Evolutionary conservation across 2,113 vertebrate genomes (phyloP).

Genomic region (Arothron firmamentum): DNA sequence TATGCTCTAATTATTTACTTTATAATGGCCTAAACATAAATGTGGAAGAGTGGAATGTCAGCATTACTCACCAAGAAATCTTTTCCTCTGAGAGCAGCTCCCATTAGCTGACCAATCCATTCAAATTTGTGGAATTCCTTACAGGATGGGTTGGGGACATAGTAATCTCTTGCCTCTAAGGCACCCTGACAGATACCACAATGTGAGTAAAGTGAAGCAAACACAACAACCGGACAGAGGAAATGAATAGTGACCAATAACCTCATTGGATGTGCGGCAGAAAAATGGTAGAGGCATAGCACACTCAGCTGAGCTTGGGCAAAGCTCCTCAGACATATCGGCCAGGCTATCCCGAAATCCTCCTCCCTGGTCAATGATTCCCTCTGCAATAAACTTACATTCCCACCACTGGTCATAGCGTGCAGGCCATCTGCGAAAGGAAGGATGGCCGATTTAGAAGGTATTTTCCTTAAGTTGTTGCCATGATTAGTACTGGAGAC

Average conservation of each 20-base stretch:
- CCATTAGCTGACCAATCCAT: slow-evolving; percentile 98
- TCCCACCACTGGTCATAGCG: slow-evolving; percentile 99
- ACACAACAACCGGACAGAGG: neutral
- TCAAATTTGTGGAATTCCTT: slow-evolving; percentile 91
- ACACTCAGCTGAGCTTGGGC: slow-evolving; percentile 91
- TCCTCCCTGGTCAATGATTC: slow-evolving; percentile 97
- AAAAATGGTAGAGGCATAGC: slow-evolving; percentile 93
- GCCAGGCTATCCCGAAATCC: slow-evolving; percentile 96
- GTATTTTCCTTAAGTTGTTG: neutral
- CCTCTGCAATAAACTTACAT: slow-evolving; percentile 97
- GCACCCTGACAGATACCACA: slow-evolving; percentile 76
- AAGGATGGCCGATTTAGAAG: neutral
- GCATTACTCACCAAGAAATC: slow-evolving; percentile 87
- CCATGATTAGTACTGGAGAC: neutral
- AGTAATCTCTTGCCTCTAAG: slow-evolving; percentile 93
- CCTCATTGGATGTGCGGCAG: slow-evolving; percentile 92
- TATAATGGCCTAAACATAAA: neutral
- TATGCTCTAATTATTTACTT: neutral
- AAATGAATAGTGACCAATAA: slow-evolving; percentile 35
- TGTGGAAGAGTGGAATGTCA: neutral
- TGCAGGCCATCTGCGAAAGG: slow-evolving; percentile 84
- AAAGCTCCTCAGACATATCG: slow-evolving; percentile 97
- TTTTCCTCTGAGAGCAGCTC: slow-evolving; percentile 92
- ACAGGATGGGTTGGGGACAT: slow-evolving; percentile 95
- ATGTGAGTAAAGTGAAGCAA: neutral